Conservation (phyloP, 2,888 invertebrate genomes). For the Mythimna loreyi region DNA sequence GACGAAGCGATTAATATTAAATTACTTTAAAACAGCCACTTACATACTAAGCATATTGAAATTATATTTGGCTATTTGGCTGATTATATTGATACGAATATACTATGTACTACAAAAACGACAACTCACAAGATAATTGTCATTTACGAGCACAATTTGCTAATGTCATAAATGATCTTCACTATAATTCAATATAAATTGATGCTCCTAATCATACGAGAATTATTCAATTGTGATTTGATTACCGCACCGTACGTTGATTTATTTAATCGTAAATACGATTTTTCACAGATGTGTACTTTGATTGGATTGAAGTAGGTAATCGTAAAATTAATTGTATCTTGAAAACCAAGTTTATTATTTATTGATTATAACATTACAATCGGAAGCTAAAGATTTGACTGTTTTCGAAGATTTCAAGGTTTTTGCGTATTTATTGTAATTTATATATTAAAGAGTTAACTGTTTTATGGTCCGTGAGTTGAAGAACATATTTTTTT, state of each 20-base stretch:
- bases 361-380: conserved; percentile 19
- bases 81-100: no score
- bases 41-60: neutral
- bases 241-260: conserved; percentile 14
- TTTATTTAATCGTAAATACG: conserved; percentile 20
- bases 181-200: conserved; percentile 43
- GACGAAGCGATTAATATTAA: conserved; percentile 18
- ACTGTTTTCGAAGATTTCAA: conserved; percentile 11
- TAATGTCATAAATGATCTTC: conserved; percentile 40
- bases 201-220: conserved; percentile 43
- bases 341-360: neutral
- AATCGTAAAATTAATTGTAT: conserved; percentile 34
- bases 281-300: conserved; percentile 40
- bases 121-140: conserved; percentile 39
- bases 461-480: neutral
- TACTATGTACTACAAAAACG: conserved; percentile 26
- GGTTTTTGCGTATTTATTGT: conserved; percentile 2
- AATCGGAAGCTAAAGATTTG: conserved; percentile 5
- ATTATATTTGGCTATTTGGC: conserved; percentile 1
- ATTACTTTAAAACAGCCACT: conserved; percentile 19
- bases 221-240: conserved; percentile 55
- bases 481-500: neutral
- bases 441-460: neutral
- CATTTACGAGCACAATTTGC: conserved; percentile 47
- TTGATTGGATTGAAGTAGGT: conserved; percentile 33